Evolutionary conservation across 2,888 invertebrate species (phyloP).

Genomic region (Calliopum simillimum): DNA sequence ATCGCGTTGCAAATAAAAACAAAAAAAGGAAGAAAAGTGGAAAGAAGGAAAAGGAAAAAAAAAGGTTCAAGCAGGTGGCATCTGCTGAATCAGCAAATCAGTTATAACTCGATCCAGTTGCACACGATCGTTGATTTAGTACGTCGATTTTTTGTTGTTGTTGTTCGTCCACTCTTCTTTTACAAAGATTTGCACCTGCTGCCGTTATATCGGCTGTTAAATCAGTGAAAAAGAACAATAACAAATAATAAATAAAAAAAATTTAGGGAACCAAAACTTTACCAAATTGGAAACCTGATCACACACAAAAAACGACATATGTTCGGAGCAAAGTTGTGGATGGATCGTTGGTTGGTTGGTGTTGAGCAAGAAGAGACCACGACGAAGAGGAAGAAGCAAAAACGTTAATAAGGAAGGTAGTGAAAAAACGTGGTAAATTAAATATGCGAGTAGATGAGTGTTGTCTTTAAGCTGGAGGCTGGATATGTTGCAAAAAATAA

Average conservation of each 20-base stretch:
- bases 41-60: not conserved
- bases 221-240: conserved; percentile 22
- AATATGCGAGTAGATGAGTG: not conserved
- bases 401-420: not conserved
- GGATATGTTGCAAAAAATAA: too few relatives aligned
- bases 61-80: conserved; percentile 30
- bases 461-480: too few relatives aligned
- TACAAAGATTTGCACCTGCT: conserved; percentile 26
- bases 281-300: conserved; percentile 27
- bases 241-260: not conserved
- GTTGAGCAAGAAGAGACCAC: not conserved
- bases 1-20: conserved; percentile 8
- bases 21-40: not conserved
- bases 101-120: conserved; percentile 11
- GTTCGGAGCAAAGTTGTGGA: conserved; percentile 9
- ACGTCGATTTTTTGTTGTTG: conserved; percentile 2
- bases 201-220: conserved; percentile 33
- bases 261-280: not conserved
- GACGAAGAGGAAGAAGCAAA: not conserved
- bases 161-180: not conserved
- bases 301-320: conserved; percentile 17
- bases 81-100: conserved; percentile 29
- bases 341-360: not conserved
- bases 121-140: conserved; percentile 22
- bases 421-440: not conserved